Evolutionary conservation across 2,113 vertebrate species (phyloP), one percentile per base, ranked within the genome.

Genomic region (Illadopsis cleaveri): DNA sequence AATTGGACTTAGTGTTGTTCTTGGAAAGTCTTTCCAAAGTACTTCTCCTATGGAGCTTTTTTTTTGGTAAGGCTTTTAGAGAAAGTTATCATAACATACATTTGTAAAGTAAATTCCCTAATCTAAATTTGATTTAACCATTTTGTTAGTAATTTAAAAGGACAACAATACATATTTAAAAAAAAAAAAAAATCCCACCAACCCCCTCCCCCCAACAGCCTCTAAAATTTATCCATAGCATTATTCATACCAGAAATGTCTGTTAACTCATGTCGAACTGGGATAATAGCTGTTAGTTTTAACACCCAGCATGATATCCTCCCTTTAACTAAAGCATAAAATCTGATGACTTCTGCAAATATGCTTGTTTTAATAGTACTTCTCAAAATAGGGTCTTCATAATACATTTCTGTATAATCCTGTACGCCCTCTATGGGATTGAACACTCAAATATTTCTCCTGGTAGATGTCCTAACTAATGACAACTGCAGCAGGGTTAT

Each of bases 171-270:
- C 12, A 9, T 58, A 27, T 22, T 2, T 7, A 64, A 47, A 81
- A 66, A 54, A 79, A 31, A 60, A 37, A 30, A 21, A 33, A 30
- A 30, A 18, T 5, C 22, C 47, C 47, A 48, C 47, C 12, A 24
- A 47, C 3, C 7, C 6, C 1, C 33, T 7, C 17, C 11, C 11
- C 5, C 3, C 53, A 51, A 8, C 7, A 61, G 5, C 19, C 44
- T 16, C 19, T 65, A 22, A 28, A 61, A 56, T 77, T 60, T 69
- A n/a, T 71, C 33, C 5, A 3, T 33, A 68, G 19, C 22, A 60
- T 45, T 73, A 10, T 16, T 64, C 5, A 1, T 53, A 50, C 5
- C 33, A 84, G 33, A 44, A 54, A 15, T 38, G 20, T 79, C 25
- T 82, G 15, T 47, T 58, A 53, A 38, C 20, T 54, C 47, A 3